phyloP scores from a whole-genome alignment of 2,888 invertebrate genomes.

The Sphecodes monilicornis region DNA sequence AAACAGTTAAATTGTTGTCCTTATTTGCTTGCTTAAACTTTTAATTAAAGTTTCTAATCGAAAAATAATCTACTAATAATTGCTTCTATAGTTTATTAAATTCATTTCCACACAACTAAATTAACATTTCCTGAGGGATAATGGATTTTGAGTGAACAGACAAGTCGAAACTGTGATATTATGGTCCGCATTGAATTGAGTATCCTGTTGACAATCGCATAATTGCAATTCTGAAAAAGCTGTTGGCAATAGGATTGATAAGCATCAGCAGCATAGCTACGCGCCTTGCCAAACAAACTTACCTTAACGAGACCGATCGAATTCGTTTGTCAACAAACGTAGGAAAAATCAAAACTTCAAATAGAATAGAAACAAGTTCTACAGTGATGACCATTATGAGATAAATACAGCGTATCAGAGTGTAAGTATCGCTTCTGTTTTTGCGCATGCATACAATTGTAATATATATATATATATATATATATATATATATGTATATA shows the following conservation, averaged over 20 bases:
- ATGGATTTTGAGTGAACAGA: no score
- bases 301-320: constrained; percentile 51
- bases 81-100: background rate
- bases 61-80: background rate
- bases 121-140: no score
- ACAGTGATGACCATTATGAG: constrained; percentile 54
- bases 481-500: no score
- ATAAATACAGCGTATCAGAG: constrained; percentile 43
- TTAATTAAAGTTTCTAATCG: background rate
- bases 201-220: background rate
- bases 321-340: constrained; percentile 22
- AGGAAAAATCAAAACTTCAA: background rate
- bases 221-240: background rate
- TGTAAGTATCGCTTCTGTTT: constrained; percentile 59
- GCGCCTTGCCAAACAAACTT: constrained; percentile 46
- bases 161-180: no score
- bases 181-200: background rate
- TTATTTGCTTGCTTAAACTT: background rate
- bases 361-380: constrained; percentile 24
- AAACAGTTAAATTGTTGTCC: background rate
- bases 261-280: constrained; percentile 9
- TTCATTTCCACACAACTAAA: no score
- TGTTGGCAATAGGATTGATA: background rate
- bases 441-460: constrained; percentile 61
- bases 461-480: background rate